Conservation (phyloP, 2,797 vertebrate genomes). For the Pipistrellus pipistrellus region DNA sequence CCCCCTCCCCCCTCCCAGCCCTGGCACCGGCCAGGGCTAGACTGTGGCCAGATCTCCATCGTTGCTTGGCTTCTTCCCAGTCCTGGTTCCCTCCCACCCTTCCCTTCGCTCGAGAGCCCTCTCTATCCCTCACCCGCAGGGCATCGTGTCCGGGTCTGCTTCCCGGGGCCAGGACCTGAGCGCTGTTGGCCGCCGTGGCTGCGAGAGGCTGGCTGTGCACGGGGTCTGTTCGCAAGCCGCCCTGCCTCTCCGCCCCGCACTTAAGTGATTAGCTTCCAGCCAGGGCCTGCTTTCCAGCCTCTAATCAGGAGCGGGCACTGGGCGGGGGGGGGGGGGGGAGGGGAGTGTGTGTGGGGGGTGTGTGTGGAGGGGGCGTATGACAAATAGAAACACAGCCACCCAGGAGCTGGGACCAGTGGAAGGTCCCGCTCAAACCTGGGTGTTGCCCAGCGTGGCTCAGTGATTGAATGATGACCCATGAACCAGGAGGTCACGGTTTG, state of each 20-base stretch:
- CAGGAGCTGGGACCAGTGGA: slow-evolving; percentile 28
- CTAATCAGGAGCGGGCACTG: slow-evolving; percentile 64
- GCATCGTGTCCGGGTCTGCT: not conserved
- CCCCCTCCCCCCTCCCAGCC: too few species aligned
- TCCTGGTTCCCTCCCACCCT: not conserved
- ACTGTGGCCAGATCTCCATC: not conserved
- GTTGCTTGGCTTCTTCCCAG: not conserved
- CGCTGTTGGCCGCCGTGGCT: not conserved
- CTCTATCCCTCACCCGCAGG: not conserved
- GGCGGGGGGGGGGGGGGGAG: not conserved
- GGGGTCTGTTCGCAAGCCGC: slow-evolving; percentile 17
- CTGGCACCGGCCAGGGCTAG: not conserved
- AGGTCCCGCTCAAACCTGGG: not conserved
- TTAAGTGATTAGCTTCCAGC: slow-evolving; percentile 69
- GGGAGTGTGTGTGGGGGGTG: too few species aligned
- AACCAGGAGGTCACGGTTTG: too few species aligned
- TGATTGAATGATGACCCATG: too few species aligned
- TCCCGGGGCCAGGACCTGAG: not conserved
- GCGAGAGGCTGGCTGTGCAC: not conserved
- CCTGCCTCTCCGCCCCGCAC: slow-evolving; percentile 17
- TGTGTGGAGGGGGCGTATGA: slow-evolving; percentile 33
- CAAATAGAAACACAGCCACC: slow-evolving; percentile 49
- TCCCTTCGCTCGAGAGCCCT: not conserved
- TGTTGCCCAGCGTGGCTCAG: too few species aligned
- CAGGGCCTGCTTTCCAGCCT: slow-evolving; percentile 60